Conservation (phyloP, 2,113 vertebrate genomes). For the Halcyon senegalensis region DNA sequence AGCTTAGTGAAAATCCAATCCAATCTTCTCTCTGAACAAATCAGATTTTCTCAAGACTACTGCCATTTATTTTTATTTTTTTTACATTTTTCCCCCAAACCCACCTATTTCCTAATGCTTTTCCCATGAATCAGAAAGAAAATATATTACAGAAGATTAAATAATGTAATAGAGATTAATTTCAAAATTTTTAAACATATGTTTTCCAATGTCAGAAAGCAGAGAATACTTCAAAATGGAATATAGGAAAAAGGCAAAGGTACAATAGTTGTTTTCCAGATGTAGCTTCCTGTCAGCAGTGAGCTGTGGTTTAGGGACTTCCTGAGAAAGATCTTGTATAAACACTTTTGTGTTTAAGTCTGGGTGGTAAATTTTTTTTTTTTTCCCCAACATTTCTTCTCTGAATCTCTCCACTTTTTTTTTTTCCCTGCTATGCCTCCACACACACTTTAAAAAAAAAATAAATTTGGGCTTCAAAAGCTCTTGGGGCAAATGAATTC, state of each 20-base stretch:
- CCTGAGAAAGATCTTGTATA: neutral
- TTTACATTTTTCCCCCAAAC: neutral
- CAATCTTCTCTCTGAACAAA: neutral
- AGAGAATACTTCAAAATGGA: neutral
- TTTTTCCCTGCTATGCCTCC: neutral
- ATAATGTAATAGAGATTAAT: neutral
- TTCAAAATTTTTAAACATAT: neutral
- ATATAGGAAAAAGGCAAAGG: neutral
- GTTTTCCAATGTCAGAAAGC: neutral
- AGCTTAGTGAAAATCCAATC: neutral
- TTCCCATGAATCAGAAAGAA: neutral
- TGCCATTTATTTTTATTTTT: neutral
- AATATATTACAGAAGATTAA: neutral
- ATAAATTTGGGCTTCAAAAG: neutral
- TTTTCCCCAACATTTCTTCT: neutral
- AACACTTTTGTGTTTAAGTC: neutral
- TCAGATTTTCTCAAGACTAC: neutral
- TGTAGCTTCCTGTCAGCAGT: constrained; percentile 28
- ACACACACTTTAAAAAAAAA: neutral
- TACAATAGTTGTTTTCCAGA: constrained; percentile 38
- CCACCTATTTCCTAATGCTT: neutral
- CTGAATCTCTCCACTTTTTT: neutral
- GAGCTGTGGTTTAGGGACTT: constrained; percentile 16
- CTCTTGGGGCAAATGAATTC: neutral
- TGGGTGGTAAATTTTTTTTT: constrained; percentile 3